Evolutionary conservation across 2,797 vertebrate genomes (phyloP), one percentile per base, ranked within the genome.

Genomic region (Sardinella longiceps): DNA sequence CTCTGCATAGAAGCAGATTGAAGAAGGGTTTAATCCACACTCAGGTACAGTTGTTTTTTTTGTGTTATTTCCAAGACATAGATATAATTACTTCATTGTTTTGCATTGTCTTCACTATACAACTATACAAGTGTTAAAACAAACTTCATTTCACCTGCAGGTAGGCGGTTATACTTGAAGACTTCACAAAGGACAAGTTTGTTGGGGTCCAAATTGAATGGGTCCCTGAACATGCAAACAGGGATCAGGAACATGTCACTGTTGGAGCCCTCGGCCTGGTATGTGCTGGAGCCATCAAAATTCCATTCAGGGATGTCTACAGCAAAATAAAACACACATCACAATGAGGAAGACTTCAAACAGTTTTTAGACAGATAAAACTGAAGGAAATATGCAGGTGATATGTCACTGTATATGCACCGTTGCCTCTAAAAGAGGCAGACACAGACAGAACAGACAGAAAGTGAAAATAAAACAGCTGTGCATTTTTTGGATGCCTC

Each of bases 131-230:
- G 28, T 12, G 9, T 14, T 30, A 12, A 63, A 14, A 33, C 9
- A 14, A 5, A 82, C 66, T 23, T 28, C 2, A 2, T 23, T 87
- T 84, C 86, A 98, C 97, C 96, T 90, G 96, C 93, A 0, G 95
- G 95, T 20, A 91, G 87, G 9, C 93, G 92, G 93, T 97, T 94
- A 91, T 95, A 95, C 20, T 96, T 96, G 23, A 97, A 88, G 84
- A 98, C 97, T 53, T 98, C 96, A 0, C 97, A 98, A 82, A 98
- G 91, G 63, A 98, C 96, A 86, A 98, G 92, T 85, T 98, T 98
- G 94, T 98, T 98, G 53, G 96, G 97, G 88, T 98, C 96, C 7
- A 95, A 89, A 50, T 88, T 93, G 85, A 98, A 97, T 0, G 97
- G 97, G 86, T 98, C 97, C 82, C 94, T 94, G 91, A 98, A 97